Conservation (phyloP, 2,888 invertebrate genomes). For the Schizotus pectinicornis region DNA sequence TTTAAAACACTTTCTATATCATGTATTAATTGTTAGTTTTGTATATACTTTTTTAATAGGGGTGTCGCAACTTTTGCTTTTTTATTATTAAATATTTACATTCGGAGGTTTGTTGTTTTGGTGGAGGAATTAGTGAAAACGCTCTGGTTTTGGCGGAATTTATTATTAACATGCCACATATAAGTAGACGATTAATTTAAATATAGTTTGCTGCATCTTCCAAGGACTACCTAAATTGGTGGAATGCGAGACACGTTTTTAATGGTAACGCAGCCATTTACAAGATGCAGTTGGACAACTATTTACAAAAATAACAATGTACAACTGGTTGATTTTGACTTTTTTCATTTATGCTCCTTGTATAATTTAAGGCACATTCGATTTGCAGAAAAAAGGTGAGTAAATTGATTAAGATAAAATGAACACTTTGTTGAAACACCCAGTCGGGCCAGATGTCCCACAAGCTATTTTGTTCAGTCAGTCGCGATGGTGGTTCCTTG, state of each 20-base stretch:
- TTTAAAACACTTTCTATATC: background rate
- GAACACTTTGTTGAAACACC: constrained; percentile 46
- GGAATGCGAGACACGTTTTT: constrained; percentile 57
- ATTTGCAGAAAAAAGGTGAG: constrained; percentile 25
- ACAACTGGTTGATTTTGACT: constrained; percentile 10
- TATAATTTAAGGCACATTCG: constrained; percentile 50
- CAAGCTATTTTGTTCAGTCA: constrained; percentile 42
- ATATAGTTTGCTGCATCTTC: constrained; percentile 11
- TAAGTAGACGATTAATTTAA: constrained; percentile 26
- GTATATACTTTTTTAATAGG: background rate
- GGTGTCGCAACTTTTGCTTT: too few relatives aligned
- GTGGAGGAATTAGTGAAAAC: background rate
- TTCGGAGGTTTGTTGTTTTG: too few relatives aligned
- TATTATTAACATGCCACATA: constrained; percentile 32
- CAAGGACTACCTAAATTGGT: constrained; percentile 33
- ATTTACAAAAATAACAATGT: constrained; percentile 36
- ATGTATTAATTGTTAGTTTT: background rate
- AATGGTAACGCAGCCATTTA: constrained; percentile 25
- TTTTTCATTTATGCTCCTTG: constrained; percentile 34
- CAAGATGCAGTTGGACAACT: constrained; percentile 29
- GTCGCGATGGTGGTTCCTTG: constrained; percentile 36
- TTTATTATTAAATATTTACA: too few relatives aligned
- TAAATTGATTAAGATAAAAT: constrained; percentile 36
- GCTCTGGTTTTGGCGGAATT: constrained; percentile 20
- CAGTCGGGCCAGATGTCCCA: constrained; percentile 38